These are phyloP conservation scores for Drosophila subpulchrella DNA, from an alignment of 1,140 invertebrate genomes.

Conservation along the genomic window DNA sequence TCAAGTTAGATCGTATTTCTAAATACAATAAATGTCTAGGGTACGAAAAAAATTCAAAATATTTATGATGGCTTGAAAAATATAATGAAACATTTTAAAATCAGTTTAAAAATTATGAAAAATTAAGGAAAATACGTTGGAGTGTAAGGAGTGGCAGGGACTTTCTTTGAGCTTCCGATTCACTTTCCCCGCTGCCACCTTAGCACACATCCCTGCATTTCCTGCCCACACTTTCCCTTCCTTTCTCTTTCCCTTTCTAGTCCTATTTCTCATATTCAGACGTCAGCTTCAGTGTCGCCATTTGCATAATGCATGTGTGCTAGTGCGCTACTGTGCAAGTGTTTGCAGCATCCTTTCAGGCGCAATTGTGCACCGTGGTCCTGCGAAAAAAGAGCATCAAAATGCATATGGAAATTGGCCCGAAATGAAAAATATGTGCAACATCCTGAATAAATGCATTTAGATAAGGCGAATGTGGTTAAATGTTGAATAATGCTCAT, in stretches of 20 bases:
- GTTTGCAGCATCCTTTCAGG: constrained; percentile 59
- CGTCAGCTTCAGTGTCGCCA: constrained; percentile 45
- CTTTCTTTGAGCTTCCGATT: constrained; percentile 29
- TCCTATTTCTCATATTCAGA: constrained; percentile 23
- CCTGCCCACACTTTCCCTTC: constrained; percentile 6
- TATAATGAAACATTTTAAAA: too few relatives aligned
- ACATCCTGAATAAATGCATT: constrained; percentile 47
- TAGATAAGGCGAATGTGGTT: constrained; percentile 36
- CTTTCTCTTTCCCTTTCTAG: constrained; percentile 13
- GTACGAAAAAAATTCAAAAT: too few relatives aligned
- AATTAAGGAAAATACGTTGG: background rate
- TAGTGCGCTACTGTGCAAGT: constrained; percentile 2
- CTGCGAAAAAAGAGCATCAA: constrained; percentile 36
- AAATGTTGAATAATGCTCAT: constrained; percentile 41
- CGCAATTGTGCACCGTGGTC: constrained; percentile 61
- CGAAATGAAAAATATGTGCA: constrained; percentile 49
- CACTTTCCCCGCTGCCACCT: constrained; percentile 1
- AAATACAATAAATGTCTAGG: too few relatives aligned
- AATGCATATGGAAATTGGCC: constrained; percentile 35
- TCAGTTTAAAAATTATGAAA: too few relatives aligned
- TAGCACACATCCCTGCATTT: background rate
- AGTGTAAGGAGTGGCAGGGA: constrained; percentile 3
- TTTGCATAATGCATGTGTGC: constrained; percentile 32
- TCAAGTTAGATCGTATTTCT: too few relatives aligned
- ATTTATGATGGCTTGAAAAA: too few relatives aligned